These are phyloP conservation scores for Momotus momota DNA, from an alignment of 2,797 vertebrate genomes.

Conservation along the genomic window DNA sequence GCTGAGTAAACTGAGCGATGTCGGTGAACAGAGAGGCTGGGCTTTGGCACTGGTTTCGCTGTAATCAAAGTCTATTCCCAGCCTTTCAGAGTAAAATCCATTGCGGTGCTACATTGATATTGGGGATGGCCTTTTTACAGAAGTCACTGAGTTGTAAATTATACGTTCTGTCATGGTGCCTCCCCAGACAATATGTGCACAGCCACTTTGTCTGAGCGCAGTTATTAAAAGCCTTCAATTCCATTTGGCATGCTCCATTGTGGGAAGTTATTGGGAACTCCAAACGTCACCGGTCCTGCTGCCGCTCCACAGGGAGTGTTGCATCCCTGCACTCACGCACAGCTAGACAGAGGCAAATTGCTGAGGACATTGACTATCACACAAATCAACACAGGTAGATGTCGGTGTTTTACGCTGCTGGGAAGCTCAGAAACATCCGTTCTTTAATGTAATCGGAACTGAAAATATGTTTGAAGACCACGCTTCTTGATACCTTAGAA, in stretches of 20 bases:
- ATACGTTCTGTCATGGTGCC: background rate
- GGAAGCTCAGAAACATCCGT: background rate
- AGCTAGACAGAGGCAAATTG: background rate
- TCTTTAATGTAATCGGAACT: background rate
- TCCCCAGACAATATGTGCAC: conserved; percentile 23
- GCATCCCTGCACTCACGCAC: background rate
- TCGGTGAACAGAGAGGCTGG: background rate
- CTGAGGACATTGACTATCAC: background rate
- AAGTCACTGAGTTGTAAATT: conserved; percentile 18
- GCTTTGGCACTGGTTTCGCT: background rate
- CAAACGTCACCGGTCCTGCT: rapidly evolving
- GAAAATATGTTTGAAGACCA: background rate
- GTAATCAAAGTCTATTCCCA: background rate
- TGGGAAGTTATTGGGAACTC: background rate
- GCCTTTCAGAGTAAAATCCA: background rate
- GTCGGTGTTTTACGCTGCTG: rapidly evolving
- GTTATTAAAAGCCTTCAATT: conserved; percentile 22
- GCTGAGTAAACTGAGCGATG: background rate
- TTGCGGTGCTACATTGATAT: background rate
- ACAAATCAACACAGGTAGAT: background rate
- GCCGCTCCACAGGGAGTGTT: background rate
- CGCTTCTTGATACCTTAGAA: background rate
- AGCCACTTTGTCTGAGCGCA: background rate
- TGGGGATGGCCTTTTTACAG: background rate
- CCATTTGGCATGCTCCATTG: background rate